Evolutionary conservation across 2,113 vertebrate species (phyloP), one percentile per base, ranked within the genome.

Genomic region (Brienomyrus brachyistius): DNA sequence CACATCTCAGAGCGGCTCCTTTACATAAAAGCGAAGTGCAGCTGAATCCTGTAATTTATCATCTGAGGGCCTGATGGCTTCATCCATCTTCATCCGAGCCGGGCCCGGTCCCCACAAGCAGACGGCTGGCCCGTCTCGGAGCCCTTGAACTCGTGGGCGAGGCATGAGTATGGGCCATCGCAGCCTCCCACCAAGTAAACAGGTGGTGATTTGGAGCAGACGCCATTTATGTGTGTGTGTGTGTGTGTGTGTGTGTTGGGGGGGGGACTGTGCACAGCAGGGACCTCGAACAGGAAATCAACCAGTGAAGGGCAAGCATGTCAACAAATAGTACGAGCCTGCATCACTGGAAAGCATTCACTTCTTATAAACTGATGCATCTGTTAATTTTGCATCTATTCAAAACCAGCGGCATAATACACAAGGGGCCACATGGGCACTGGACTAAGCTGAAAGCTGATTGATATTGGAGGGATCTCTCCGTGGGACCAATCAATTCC

Each of bases 21-120:
- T 94, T 95, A 94, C 94, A 96, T 95, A 93, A 94, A 89, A 90
- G 91, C 92, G 91, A 93, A 93, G 89, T 91, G 92, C 92, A 91
- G 90, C 91, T 50, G 91, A 89, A 92, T 92, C 90, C 92, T 43
- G 43, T 91, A 47, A 95, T 96, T 91, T 91, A 95, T 96, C 95
- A 95, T 92, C 90, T 21, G 89, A 90, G 91, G 90, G 89, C 31
- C 88, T 92, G 94, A 94, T 82, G 90, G 92, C 91, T 90, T 92
- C 93, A 93, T 95, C 94, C 90, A 92, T 95, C 93, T 93, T 94
- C 92, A 94, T 94, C 93, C 92, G 90, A 91, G 90, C 91, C 92
- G 91, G 89, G 92, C 90, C 91, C 91, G 91, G 91, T 92, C 43
- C 11, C 52, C 27, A 90, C 88, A 90, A 90, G 87, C 89, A 77